These are phyloP conservation scores for Oikopleura vanhoeffeni DNA, from an alignment of 23 tunicate species.

Conservation along the genomic window DNA sequence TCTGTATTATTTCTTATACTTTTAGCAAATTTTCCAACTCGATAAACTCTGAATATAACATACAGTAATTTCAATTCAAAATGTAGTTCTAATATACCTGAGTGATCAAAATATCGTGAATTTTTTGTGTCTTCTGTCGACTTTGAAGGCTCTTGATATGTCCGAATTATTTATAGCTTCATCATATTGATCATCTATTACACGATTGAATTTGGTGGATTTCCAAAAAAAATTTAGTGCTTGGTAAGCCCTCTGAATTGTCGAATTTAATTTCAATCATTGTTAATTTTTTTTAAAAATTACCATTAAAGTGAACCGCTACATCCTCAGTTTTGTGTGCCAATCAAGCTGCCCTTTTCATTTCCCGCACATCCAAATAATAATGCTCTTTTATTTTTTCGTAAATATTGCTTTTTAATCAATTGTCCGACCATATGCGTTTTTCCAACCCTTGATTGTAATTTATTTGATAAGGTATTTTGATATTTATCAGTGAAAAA, in stretches of 20 bases:
- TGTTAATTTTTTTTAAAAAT: too few species aligned
- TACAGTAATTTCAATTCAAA: background rate
- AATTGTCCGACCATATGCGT: background rate
- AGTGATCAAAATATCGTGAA: background rate
- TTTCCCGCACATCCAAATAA: background rate
- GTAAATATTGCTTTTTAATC: background rate
- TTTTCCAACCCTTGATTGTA: background rate
- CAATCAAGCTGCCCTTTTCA: background rate
- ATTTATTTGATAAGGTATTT: too few species aligned
- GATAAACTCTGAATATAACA: background rate
- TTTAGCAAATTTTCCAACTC: background rate
- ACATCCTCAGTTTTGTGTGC: background rate
- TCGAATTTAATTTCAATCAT: too few species aligned
- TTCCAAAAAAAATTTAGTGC: background rate
- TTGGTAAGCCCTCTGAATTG: background rate
- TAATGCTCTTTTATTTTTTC: background rate
- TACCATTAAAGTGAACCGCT: background rate
- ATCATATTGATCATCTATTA: background rate
- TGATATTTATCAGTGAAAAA: too few species aligned
- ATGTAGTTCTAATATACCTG: background rate
- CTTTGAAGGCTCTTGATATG: background rate
- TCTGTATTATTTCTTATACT: background rate
- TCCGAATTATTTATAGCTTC: background rate
- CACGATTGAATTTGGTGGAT: background rate
- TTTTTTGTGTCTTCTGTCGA: background rate